Conservation (phyloP, 2,888 invertebrate species). For the Melipona beecheii region DNA sequence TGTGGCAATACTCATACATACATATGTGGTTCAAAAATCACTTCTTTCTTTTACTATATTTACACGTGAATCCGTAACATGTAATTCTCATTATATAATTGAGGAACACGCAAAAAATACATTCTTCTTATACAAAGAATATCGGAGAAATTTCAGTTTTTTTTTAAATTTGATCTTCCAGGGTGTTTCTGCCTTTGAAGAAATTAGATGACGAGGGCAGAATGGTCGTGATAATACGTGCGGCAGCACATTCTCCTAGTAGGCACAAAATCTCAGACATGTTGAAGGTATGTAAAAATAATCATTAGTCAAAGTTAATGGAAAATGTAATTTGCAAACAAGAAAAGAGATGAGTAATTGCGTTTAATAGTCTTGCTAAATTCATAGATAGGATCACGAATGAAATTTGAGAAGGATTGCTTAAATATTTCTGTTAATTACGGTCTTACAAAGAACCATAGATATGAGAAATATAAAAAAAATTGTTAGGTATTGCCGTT, state of each 20-base stretch:
- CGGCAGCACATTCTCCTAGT: conserved; percentile 87
- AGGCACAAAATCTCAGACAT: conserved; percentile 86
- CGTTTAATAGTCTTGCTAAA: not conserved
- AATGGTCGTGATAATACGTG: conserved; percentile 87
- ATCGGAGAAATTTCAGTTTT: not conserved
- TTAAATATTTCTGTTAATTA: too few species aligned
- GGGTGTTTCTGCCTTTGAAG: conserved; percentile 86
- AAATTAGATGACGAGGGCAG: conserved; percentile 85
- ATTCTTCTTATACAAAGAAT: too few species aligned
- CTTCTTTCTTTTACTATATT: not conserved
- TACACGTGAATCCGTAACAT: not conserved
- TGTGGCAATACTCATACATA: not conserved
- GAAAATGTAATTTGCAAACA: not conserved
- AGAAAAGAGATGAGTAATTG: not conserved
- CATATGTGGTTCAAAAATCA: not conserved
- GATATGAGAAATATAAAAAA: too few species aligned
- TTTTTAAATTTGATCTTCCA: conserved; percentile 55
- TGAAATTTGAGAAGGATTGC: too few species aligned
- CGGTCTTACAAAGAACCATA: too few species aligned
- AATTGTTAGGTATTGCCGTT: too few species aligned
- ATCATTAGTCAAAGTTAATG: not conserved
- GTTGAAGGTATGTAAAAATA: conserved; percentile 84
- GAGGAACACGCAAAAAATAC: accelerated
- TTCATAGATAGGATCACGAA: not conserved
- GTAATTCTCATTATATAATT: not conserved